phyloP scores from a whole-genome alignment of 2,888 invertebrate genomes.

The Lacanobia oleracea region DNA sequence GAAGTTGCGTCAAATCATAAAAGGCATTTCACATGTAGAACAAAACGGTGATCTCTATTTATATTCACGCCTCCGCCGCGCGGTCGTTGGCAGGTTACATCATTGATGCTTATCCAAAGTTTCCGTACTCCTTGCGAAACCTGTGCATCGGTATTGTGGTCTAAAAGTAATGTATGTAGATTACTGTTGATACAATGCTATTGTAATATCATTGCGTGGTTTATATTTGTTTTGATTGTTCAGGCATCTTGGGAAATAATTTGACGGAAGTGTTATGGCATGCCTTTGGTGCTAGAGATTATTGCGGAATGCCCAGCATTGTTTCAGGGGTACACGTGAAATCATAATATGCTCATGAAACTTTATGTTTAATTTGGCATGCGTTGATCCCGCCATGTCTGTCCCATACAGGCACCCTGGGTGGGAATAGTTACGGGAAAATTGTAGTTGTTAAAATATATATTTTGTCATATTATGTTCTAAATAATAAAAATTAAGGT shows the following conservation, averaged over 20 bases:
- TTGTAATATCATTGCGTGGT: slow-evolving; percentile 23
- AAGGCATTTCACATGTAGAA: neutral
- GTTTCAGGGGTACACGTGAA: neutral
- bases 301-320: neutral
- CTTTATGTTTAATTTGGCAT: neutral
- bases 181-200: slow-evolving; percentile 48
- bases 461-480: no score
- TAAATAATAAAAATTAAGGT: no score
- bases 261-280: slow-evolving; percentile 13
- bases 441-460: no score
- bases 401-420: no score
- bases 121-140: slow-evolving; percentile 51
- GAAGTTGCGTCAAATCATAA: slow-evolving; percentile 6
- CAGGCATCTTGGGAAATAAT: slow-evolving; percentile 25
- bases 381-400: no score
- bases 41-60: slow-evolving; percentile 28
- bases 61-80: slow-evolving; percentile 19
- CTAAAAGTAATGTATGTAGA: slow-evolving; percentile 46
- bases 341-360: neutral
- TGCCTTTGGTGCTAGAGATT: neutral
- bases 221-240: slow-evolving; percentile 6
- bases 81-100: slow-evolving; percentile 42
- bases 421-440: no score
- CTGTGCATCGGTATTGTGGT: slow-evolving; percentile 37
- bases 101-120: slow-evolving; percentile 43